Conservation (phyloP, 2,888 invertebrate genomes). For the Teinopalpus imperialis region DNA sequence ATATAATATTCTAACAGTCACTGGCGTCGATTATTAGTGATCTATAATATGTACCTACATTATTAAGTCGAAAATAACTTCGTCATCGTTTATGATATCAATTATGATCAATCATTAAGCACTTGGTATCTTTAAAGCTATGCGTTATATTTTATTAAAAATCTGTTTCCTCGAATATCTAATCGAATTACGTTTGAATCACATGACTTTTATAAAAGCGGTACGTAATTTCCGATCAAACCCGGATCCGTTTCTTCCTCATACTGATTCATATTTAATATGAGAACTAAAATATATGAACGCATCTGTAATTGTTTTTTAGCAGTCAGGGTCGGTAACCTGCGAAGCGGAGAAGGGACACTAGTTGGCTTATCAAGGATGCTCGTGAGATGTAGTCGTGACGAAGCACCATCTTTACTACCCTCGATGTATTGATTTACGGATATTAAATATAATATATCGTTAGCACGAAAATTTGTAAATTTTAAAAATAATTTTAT, state of each 20-base stretch:
- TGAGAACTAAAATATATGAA: background rate
- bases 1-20: no score
- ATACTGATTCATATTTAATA: conserved; percentile 17
- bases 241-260: conserved; percentile 16
- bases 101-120: background rate
- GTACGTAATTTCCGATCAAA: conserved; percentile 16
- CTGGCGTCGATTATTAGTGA: no score
- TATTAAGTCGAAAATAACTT: no score
- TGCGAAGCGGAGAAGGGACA: conserved; percentile 69
- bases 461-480: background rate
- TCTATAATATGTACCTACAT: no score
- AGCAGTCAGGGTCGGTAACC: conserved; percentile 60
- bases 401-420: conserved; percentile 51
- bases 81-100: no score
- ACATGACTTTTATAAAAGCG: conserved; percentile 18
- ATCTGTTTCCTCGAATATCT: conserved; percentile 10
- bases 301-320: conserved; percentile 20
- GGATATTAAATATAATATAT: conserved; percentile 21
- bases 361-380: conserved; percentile 62
- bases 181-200: conserved; percentile 14
- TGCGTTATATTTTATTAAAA: conserved; percentile 13
- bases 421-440: conserved; percentile 40
- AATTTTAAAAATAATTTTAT: no score
- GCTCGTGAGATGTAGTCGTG: conserved; percentile 64
- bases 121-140: no score